Evolutionary conservation across 2,888 invertebrate genomes (phyloP).

Genomic region (Tricholauxania praeusta): DNA sequence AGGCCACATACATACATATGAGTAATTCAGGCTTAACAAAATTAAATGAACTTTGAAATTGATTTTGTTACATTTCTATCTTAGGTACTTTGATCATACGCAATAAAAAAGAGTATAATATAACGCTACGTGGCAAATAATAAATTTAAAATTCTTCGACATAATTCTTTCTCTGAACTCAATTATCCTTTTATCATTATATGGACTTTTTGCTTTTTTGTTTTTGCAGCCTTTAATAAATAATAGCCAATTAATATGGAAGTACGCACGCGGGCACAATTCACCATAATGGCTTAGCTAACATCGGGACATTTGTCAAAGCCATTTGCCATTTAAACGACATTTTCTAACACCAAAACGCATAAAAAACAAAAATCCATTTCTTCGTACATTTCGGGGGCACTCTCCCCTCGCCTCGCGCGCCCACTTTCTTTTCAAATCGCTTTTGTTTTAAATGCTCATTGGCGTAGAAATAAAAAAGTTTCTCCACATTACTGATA

Average conservation of each 20-base stretch:
- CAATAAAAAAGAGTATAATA: slow-evolving; percentile 24
- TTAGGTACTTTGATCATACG: background rate
- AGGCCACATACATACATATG: background rate
- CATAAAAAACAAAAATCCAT: slow-evolving; percentile 14
- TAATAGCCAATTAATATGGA: slow-evolving; percentile 35
- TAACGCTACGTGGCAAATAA: slow-evolving; percentile 7
- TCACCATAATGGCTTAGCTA: slow-evolving; percentile 44
- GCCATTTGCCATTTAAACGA: slow-evolving; percentile 28
- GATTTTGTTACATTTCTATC: slow-evolving; percentile 21
- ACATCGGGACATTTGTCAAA: slow-evolving; percentile 38
- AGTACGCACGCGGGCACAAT: slow-evolving; percentile 37
- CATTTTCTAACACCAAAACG: slow-evolving; percentile 16
- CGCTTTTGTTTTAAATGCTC: no score
- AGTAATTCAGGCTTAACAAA: background rate
- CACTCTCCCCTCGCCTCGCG: no score
- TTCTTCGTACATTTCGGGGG: no score
- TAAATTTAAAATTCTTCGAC: slow-evolving; percentile 17
- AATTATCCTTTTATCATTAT: slow-evolving; percentile 7
- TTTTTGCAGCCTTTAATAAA: background rate
- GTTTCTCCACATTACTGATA: no score
- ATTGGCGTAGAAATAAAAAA: no score
- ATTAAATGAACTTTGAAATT: slow-evolving; percentile 46
- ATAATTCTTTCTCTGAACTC: slow-evolving; percentile 16
- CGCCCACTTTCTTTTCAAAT: no score
- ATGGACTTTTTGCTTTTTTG: no score